These are phyloP conservation scores for Melinaea menophilus DNA, from an alignment of 2,888 invertebrate species.

Conservation along the genomic window DNA sequence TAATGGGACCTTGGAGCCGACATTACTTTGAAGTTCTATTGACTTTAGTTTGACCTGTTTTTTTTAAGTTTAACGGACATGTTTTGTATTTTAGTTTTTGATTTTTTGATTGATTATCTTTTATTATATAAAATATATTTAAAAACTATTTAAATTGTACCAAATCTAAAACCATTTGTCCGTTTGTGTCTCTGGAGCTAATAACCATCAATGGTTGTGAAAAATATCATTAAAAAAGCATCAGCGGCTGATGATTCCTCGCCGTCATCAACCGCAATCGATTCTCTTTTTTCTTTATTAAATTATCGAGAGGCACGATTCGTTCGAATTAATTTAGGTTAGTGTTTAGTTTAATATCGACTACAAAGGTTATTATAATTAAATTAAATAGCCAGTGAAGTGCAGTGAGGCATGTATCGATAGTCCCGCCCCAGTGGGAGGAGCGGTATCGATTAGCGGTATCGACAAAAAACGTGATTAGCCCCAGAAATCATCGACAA, in stretches of 20 bases:
- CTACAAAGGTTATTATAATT: too few species aligned
- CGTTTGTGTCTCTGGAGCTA: constrained; percentile 65
- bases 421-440: constrained; percentile 71
- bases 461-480: constrained; percentile 76
- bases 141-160: too few species aligned
- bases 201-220: constrained; percentile 78
- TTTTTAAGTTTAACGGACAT: too few species aligned
- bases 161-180: background rate
- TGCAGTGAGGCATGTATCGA: constrained; percentile 50
- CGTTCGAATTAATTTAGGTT: constrained; percentile 35
- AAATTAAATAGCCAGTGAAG: background rate
- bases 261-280: constrained; percentile 73
- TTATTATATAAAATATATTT: too few species aligned
- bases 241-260: constrained; percentile 74
- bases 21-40: too few species aligned
- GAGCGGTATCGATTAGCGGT: constrained; percentile 73
- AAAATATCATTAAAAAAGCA: constrained; percentile 80
- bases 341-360: background rate
- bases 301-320: constrained; percentile 58
- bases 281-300: constrained; percentile 67
- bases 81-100: too few species aligned
- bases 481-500: constrained; percentile 73
- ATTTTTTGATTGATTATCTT: too few species aligned
- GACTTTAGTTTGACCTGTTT: too few species aligned
- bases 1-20: too few species aligned